phyloP scores from a whole-genome alignment of 2,888 invertebrate genomes.

The Trissolcus japonicus region DNA sequence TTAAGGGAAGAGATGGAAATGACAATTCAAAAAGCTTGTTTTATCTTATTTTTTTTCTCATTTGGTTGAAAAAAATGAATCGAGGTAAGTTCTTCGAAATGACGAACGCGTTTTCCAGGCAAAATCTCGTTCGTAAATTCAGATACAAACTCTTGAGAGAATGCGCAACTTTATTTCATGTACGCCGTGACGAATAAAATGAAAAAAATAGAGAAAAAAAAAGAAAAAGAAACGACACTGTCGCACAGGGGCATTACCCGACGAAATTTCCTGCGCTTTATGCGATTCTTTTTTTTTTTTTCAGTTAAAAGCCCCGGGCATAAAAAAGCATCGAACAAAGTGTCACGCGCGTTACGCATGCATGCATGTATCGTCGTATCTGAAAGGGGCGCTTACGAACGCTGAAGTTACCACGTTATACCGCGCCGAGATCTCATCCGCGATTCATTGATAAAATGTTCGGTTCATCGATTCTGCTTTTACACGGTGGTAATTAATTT shows the following conservation, averaged over 20 bases:
- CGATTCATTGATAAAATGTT: slow-evolving; percentile 56
- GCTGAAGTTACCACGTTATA: slow-evolving; percentile 48
- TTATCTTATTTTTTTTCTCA: too few relatives aligned
- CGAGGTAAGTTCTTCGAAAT: background rate
- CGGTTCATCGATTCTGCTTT: slow-evolving; percentile 47
- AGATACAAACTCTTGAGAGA: slow-evolving; percentile 37
- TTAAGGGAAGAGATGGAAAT: too few relatives aligned
- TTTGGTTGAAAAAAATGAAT: background rate
- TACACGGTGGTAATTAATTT: slow-evolving; percentile 58
- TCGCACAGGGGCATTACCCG: slow-evolving; percentile 26
- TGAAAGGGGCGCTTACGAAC: slow-evolving; percentile 51
- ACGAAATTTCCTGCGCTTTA: slow-evolving; percentile 50
- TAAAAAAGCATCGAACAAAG: slow-evolving; percentile 53
- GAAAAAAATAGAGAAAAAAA: slow-evolving; percentile 15
- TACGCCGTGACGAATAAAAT: slow-evolving; percentile 28
- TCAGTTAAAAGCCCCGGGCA: slow-evolving; percentile 49
- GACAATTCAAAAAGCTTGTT: too few relatives aligned
- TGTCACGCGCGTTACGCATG: slow-evolving; percentile 47
- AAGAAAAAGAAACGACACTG: slow-evolving; percentile 2
- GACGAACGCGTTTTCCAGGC: background rate
- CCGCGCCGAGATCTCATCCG: slow-evolving; percentile 43
- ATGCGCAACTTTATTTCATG: slow-evolving; percentile 34
- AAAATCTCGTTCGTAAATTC: slow-evolving; percentile 15
- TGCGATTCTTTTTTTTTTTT: slow-evolving; percentile 52
- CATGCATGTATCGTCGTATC: slow-evolving; percentile 46